Conservation (phyloP, 2,888 invertebrate genomes). For the Tyria jacobaeae region DNA sequence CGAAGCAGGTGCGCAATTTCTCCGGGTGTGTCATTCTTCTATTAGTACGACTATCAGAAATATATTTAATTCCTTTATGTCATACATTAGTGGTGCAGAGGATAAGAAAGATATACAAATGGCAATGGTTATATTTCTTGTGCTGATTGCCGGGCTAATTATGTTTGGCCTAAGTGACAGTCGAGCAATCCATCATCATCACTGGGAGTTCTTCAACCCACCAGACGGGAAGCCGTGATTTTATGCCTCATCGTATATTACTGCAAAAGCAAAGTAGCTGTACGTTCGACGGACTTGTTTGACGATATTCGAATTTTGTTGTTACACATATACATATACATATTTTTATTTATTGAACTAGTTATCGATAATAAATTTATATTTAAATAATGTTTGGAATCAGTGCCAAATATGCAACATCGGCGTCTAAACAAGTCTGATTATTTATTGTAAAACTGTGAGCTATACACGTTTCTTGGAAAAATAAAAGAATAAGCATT, state of each 20-base stretch:
- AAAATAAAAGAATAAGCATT: constrained; percentile 57
- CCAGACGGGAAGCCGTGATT: constrained; percentile 87
- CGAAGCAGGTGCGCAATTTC: constrained; percentile 90
- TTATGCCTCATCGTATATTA: constrained; percentile 23
- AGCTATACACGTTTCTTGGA: constrained; percentile 41
- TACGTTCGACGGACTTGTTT: constrained; percentile 48
- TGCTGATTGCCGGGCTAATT: constrained; percentile 92
- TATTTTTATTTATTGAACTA: constrained; percentile 15
- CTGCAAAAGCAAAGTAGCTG: constrained; percentile 34
- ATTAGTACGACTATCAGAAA: constrained; percentile 89
- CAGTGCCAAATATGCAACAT: not conserved
- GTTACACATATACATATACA: too few relatives aligned
- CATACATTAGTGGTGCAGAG: constrained; percentile 88
- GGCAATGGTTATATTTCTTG: constrained; percentile 91
- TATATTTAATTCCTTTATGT: constrained; percentile 88
- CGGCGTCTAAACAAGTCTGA: constrained; percentile 43
- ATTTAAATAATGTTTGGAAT: not conserved
- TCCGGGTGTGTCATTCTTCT: constrained; percentile 89
- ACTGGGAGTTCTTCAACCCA: constrained; percentile 96
- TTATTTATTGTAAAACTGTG: constrained; percentile 25
- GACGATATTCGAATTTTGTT: constrained; percentile 12
- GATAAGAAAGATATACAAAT: constrained; percentile 91
- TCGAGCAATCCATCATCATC: constrained; percentile 92
- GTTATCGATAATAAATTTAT: constrained; percentile 12
- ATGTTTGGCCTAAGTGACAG: constrained; percentile 91